Conservation (phyloP, 2,888 invertebrate genomes). For the Uloborus plumipes region DNA sequence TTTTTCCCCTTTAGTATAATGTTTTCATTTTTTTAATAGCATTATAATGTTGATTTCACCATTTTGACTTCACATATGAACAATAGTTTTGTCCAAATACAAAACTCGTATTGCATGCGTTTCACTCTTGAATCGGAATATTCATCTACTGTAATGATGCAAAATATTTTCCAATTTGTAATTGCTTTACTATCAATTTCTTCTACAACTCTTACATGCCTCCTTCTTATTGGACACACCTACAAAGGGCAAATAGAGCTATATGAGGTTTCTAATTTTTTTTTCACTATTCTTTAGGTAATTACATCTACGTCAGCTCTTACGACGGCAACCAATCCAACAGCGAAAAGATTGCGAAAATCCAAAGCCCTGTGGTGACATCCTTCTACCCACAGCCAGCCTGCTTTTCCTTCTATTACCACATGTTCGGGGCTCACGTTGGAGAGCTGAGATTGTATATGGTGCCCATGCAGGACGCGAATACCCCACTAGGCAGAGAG, state of each 20-base stretch:
- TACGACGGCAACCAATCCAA: slow-evolving; percentile 38
- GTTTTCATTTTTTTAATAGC: no score
- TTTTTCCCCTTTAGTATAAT: no score
- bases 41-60: no score
- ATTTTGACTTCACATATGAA: no score
- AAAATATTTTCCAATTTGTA: no score
- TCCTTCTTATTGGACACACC: not conserved
- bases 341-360: slow-evolving; percentile 32
- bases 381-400: slow-evolving; percentile 72
- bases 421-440: slow-evolving; percentile 79
- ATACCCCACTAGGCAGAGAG: slow-evolving; percentile 15
- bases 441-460: slow-evolving; percentile 69
- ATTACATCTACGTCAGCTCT: slow-evolving; percentile 49
- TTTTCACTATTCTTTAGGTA: slow-evolving; percentile 29
- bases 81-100: no score
- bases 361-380: slow-evolving; percentile 79
- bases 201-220: not conserved
- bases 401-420: slow-evolving; percentile 82
- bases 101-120: no score
- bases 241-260: no score
- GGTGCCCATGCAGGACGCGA: slow-evolving; percentile 34
- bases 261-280: not conserved
- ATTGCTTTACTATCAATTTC: no score
- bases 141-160: no score
- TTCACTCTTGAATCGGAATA: no score